Conservation (phyloP, 2,113 vertebrate species). For the Harpagus bidentatus region DNA sequence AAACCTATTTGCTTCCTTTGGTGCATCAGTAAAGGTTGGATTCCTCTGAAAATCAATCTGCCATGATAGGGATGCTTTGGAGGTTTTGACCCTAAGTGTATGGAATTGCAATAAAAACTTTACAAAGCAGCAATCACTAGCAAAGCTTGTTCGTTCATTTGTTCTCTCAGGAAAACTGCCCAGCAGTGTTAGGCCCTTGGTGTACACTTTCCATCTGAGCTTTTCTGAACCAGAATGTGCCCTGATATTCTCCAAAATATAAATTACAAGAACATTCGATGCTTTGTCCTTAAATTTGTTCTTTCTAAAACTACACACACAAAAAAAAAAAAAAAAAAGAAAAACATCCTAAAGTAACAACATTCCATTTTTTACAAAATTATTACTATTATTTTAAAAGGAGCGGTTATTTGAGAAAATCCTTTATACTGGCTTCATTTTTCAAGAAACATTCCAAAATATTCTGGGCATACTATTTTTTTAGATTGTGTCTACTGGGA, state of each 20-base stretch:
- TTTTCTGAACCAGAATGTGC: background rate
- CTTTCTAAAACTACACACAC: background rate
- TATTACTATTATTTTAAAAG: background rate
- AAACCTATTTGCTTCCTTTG: background rate
- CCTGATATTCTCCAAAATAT: background rate
- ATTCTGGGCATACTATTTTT: background rate
- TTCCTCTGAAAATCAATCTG: background rate
- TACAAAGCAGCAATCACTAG: background rate
- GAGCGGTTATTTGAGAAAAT: constrained; percentile 16
- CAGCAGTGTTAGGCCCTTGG: accelerated
- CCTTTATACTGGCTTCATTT: background rate
- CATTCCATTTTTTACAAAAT: background rate
- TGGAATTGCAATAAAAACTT: background rate
- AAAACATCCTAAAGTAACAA: background rate
- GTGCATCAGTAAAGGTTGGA: background rate
- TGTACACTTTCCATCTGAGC: accelerated
- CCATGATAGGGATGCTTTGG: background rate
- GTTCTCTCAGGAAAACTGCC: background rate
- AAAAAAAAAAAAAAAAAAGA: background rate
- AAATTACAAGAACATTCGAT: background rate
- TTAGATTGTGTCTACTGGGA: background rate
- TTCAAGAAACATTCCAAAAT: constrained; percentile 11
- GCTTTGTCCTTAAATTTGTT: background rate
- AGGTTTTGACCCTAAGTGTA: background rate
- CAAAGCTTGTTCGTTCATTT: background rate